Evolutionary conservation across 2,797 vertebrate species (phyloP), one percentile per base, ranked within the genome.

Genomic region (Halcyon smyrnensis): DNA sequence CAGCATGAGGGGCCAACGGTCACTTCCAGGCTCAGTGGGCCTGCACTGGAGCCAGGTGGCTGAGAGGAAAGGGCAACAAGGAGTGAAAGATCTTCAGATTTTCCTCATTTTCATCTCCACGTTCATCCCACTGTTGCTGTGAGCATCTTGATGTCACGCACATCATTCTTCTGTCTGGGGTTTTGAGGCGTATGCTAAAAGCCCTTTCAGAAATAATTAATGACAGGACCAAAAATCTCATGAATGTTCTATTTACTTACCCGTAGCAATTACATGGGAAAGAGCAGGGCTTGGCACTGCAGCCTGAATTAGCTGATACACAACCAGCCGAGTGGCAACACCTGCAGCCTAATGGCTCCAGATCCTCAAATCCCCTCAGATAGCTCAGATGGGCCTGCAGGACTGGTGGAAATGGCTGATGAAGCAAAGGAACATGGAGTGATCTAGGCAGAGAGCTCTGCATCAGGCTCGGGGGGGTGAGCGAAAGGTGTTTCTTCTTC

Each of bases 201-300:
- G 94, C 90, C 84, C 85, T 85, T 93, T 95, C 87, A 95, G 89
- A 97, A 97, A 94, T 93, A 95, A 95, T 97, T 97, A 94, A 97
- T 93, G 94, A 94, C 4, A 4, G 86, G 76, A 86, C 87, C 71
- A 87, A 97, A 95, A 95, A 80, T 89, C 91, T 92, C 82, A 90
- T 73, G 90, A 95, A 94, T 91, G 90, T 91, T 82, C 73, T 94
- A 79, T 93, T 94, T 95, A 67, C 95, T 89, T 95, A 89, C 71
- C 80, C 39, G 0, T 71, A 89, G 91, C 89, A 91, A 93, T 91
- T 94, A 82, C 82, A 80, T 19, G 43, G 81, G 60, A 63, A 87
- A 94, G 73, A 93, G 63, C 86, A 84, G 79, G 70, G 53, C 71
- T 87, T 93, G 88, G 95, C 88, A 67, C 67, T 48, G 65, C 82